phyloP scores from a whole-genome alignment of 1,140 invertebrate species.

The Drosophila auraria region DNA sequence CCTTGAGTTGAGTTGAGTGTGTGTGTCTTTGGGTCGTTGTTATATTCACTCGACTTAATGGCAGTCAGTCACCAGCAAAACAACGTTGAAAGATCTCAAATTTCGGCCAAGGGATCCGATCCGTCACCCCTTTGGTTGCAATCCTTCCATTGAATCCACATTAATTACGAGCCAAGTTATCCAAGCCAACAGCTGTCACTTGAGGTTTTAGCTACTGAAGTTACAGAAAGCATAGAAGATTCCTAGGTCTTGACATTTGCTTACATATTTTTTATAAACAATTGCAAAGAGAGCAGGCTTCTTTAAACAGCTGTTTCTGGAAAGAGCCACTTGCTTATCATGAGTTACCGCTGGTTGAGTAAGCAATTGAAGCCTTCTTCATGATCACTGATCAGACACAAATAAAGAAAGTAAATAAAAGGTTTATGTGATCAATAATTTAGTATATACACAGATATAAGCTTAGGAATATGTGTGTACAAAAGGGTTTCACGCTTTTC shows the following conservation, averaged over 20 bases:
- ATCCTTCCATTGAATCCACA: constrained; percentile 14
- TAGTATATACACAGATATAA: not conserved
- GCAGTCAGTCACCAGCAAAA: constrained; percentile 29
- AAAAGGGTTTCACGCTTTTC: not conserved
- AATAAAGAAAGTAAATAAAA: not conserved
- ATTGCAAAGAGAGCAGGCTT: not conserved
- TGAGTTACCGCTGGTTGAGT: not conserved
- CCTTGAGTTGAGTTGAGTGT: constrained; percentile 9
- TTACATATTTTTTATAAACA: not conserved
- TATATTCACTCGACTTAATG: constrained; percentile 56
- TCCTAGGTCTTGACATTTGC: not conserved
- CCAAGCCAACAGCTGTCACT: constrained; percentile 13
- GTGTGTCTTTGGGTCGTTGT: constrained; percentile 14
- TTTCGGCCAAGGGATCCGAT: constrained; percentile 58
- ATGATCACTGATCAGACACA: not conserved
- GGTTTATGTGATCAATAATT: not conserved
- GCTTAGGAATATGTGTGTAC: not conserved
- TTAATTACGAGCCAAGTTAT: constrained; percentile 21
- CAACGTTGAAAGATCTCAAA: constrained; percentile 53
- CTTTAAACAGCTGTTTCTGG: not conserved
- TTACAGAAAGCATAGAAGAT: constrained; percentile 14
- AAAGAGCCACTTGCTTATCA: too few species aligned
- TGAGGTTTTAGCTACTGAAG: not conserved
- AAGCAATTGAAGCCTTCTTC: not conserved
- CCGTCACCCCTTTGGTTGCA: constrained; percentile 20